Evolutionary conservation across 1,140 invertebrate genomes (phyloP).

Genomic region (Zaprionus vittiger): DNA sequence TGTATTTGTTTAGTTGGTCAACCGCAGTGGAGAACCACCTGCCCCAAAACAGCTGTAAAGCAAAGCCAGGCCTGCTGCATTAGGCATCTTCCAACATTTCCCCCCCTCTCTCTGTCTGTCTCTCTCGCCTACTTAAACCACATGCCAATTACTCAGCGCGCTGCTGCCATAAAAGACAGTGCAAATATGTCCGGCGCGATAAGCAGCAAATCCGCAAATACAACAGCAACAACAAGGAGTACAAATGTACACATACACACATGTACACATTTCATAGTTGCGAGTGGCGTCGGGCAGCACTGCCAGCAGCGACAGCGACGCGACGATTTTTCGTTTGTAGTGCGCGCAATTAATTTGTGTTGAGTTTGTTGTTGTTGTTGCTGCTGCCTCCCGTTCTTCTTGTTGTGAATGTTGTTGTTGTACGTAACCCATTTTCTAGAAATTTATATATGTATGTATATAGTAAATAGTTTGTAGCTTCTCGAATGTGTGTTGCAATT

Average conservation of each 20-base stretch:
- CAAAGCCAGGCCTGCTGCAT: conserved; percentile 13
- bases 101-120: not conserved
- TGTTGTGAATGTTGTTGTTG: conserved; percentile 31
- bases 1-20: conserved; percentile 57
- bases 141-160: conserved; percentile 57
- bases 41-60: conserved; percentile 38
- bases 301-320: conserved; percentile 19
- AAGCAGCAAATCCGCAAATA: conserved; percentile 54
- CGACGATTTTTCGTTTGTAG: conserved; percentile 47
- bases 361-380: conserved; percentile 36
- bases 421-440: conserved; percentile 52
- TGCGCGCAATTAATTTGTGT: conserved; percentile 68
- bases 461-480: conserved; percentile 19
- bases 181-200: conserved; percentile 53
- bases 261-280: conserved; percentile 26
- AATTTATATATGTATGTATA: conserved; percentile 36
- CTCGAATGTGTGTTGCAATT: conserved; percentile 36
- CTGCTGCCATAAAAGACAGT: conserved; percentile 58
- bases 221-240: conserved; percentile 27
- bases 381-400: conserved; percentile 24
- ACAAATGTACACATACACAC: conserved; percentile 23
- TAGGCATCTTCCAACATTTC: conserved; percentile 7
- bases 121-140: not conserved
- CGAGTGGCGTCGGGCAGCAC: conserved; percentile 11
- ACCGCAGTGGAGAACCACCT: conserved; percentile 41